A percentile compares a stretch with the other conserved stretches of the same genome.
phyloP scores from a whole-genome alignment of 2,888 invertebrate genomes.

The Halocaridina rubra region DNA sequence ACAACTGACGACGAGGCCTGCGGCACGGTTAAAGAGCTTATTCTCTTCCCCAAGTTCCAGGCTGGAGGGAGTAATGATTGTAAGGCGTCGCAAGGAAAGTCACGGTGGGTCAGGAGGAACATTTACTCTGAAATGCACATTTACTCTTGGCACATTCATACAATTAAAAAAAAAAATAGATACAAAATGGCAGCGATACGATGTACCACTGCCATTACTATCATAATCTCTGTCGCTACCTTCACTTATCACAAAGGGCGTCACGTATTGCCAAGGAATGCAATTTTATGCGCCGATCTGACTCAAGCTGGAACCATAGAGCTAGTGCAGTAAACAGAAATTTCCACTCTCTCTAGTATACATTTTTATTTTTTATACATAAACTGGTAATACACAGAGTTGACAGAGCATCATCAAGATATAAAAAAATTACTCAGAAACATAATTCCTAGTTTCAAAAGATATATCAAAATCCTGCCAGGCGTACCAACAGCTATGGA shows the following conservation, averaged over 20 bases:
- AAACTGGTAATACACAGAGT: background rate
- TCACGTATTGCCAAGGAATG: slow-evolving; percentile 20
- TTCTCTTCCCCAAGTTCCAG: slow-evolving; percentile 17
- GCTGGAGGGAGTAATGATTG: slow-evolving; percentile 40
- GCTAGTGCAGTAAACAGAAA: background rate
- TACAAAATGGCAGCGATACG: background rate
- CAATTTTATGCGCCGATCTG: slow-evolving; percentile 24
- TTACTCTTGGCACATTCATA: slow-evolving; percentile 47
- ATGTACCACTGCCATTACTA: slow-evolving; percentile 25
- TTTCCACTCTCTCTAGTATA: too few relatives aligned
- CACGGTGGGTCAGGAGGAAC: slow-evolving; percentile 56
- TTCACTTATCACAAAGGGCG: slow-evolving; percentile 48
- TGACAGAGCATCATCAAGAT: background rate
- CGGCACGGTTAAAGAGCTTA: background rate
- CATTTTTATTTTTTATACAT: background rate
- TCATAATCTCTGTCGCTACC: slow-evolving; percentile 47
- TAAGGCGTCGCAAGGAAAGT: slow-evolving; percentile 59
- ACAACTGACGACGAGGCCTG: background rate
- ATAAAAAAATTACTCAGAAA: background rate
- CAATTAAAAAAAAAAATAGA: slow-evolving; percentile 23
- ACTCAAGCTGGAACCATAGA: slow-evolving; percentile 13
- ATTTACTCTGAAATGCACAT: slow-evolving; percentile 51
- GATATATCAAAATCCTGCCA: too few relatives aligned
- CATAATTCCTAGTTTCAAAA: too few relatives aligned
- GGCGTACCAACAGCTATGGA: background rate